Percentiles rank a stretch among this genome's conserved stretches.
Evolutionary conservation across 2,888 invertebrate genomes (phyloP).

Genomic region (Melanophora roralis): DNA sequence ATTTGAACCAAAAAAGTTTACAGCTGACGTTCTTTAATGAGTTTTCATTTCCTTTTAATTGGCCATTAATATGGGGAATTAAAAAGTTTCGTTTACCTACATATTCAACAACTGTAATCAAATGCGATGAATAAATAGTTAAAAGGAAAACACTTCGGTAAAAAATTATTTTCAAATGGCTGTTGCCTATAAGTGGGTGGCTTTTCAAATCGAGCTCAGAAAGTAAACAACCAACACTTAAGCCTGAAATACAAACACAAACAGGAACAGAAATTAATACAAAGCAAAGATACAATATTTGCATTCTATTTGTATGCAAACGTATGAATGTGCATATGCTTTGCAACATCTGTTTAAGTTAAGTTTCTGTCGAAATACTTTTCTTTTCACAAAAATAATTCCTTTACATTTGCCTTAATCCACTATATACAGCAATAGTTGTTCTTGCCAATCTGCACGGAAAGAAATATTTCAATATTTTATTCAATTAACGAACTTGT

Average conservation of each 20-base stretch:
- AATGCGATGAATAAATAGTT: background rate
- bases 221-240: constrained; percentile 17
- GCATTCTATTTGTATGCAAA: too few relatives aligned
- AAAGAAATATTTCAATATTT: too few relatives aligned
- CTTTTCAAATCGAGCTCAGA: constrained; percentile 6
- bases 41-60: constrained; percentile 45
- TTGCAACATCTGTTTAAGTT: constrained; percentile 30
- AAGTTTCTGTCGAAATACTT: constrained; percentile 11
- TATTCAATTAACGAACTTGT: too few relatives aligned
- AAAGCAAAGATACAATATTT: too few relatives aligned
- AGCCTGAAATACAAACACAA: background rate
- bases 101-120: background rate
- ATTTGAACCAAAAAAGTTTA: constrained; percentile 24
- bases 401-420: constrained; percentile 1
- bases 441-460: too few relatives aligned
- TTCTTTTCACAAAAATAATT: background rate
- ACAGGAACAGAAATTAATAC: too few relatives aligned
- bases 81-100: constrained; percentile 25
- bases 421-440: background rate
- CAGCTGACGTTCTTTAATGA: constrained; percentile 40
- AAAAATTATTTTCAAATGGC: constrained; percentile 19
- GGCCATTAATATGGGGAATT: constrained; percentile 40
- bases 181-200: background rate
- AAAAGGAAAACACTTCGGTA: background rate
- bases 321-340: background rate